Percentiles rank a stretch among this genome's conserved stretches.
Conservation (phyloP, 2,888 invertebrate species). For the Tiliacea aurago region DNA sequence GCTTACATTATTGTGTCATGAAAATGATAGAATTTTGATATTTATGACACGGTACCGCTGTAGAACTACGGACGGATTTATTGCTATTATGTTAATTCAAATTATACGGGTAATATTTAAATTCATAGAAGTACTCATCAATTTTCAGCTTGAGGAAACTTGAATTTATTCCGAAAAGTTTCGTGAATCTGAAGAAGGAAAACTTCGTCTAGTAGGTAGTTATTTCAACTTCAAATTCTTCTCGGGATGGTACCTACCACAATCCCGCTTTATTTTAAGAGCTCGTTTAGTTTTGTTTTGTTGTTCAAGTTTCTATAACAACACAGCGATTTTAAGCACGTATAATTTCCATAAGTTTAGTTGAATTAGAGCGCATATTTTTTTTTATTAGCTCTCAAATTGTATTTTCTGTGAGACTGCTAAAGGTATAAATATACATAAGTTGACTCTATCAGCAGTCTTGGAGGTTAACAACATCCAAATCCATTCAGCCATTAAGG, state of each 20-base stretch:
- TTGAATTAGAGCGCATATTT: not conserved
- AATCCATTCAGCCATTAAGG: no score
- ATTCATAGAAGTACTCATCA: slow-evolving; percentile 75
- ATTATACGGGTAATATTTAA: slow-evolving; percentile 63
- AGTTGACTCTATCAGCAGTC: not conserved
- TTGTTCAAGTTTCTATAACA: slow-evolving; percentile 68
- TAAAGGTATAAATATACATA: not conserved
- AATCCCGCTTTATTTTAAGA: slow-evolving; percentile 73
- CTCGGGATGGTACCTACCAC: slow-evolving; percentile 53
- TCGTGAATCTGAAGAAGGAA: slow-evolving; percentile 72
- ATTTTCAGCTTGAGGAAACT: slow-evolving; percentile 78
- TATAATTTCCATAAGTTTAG: slow-evolving; percentile 9
- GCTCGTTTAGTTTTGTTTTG: slow-evolving; percentile 73
- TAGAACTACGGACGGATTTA: slow-evolving; percentile 37
- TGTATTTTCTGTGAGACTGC: not conserved
- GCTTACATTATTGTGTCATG: slow-evolving; percentile 39
- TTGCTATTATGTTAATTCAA: slow-evolving; percentile 55
- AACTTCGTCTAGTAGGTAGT: slow-evolving; percentile 79
- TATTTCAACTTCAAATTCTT: slow-evolving; percentile 80
- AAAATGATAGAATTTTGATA: slow-evolving; percentile 26
- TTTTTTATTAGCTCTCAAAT: not conserved
- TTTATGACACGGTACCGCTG: slow-evolving; percentile 27
- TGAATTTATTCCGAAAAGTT: slow-evolving; percentile 80
- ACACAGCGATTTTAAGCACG: slow-evolving; percentile 60
- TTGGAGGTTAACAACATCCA: not conserved